Evolutionary conservation across 2,888 invertebrate species (phyloP), one percentile per base, ranked within the genome.

Genomic region (Eueremaeus valkanovi): DNA sequence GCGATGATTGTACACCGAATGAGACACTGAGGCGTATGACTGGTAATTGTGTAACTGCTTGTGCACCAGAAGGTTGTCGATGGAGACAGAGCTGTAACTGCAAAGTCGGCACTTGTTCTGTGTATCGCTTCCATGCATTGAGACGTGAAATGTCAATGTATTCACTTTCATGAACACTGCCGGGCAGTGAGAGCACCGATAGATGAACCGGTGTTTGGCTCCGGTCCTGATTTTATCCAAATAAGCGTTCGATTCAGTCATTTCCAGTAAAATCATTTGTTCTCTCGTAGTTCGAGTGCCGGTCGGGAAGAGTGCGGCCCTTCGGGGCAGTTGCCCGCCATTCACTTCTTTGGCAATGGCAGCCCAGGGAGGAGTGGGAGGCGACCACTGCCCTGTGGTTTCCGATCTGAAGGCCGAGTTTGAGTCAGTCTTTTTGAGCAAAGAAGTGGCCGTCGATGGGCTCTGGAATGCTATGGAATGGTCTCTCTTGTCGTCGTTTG

Each of bases 151-250:
- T 76, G 87, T 88, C 11, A 90, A 84, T 8, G 90, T 89, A 13
- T 89, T 88, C 75, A 86, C 85, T 83, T 90, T 90, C 78, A 89
- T 88, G 82, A 91, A 92, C 80, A 88, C 88, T 0, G 90, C 90
- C 8, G 90, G 89, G 81, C 91, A 92, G 82, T 88, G 77, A 27
- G 81, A 80, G 78, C 85, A 85, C 63, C 81, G 81, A 77, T 82
- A 83, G 5, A 82, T 76, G 21, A 70, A 75, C 21, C 75, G 72
- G 36, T 73, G 45, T 21, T 73, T 72, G 13, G 27, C 55, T 29
- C 75, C 76, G 13, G 75, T 76, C 9, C 76, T 76, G 0, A 77
- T 70, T 55, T 78, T 78, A 55, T 74, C 72, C 49, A 77, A 49
- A 31, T 77, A 76, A 42, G 70, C 33, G 49, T 73, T 78, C 18